Evolutionary conservation across 2,888 invertebrate genomes (phyloP), one percentile per base, ranked within the genome.

Genomic region (Chaetogeoica ovagalla): DNA sequence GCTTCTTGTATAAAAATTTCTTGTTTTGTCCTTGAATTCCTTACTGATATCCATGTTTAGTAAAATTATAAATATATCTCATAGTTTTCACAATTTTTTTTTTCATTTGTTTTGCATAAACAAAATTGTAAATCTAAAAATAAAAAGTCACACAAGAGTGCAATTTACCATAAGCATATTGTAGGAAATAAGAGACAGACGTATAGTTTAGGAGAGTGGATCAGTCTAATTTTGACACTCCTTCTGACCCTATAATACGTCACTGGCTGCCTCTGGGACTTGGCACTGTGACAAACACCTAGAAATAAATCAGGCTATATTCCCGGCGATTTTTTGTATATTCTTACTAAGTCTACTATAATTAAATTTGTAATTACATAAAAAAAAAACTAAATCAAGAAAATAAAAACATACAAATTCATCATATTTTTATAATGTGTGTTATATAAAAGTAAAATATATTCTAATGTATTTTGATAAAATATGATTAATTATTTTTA

Each of bases 181-280:
- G 60, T 77, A 76, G 66, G 30, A 48, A 60, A 76, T 13, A 43
- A 59, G 23, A 68, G 59, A 59, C 59, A 77, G 48, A 69, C 62
- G 59, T 68, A 75, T 66, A 37, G 21, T 60, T 37, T 62, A 60
- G 19, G 37, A 52, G 69, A 69, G 30, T 69, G 69, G 76, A 77
- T 77, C 60, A 77, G 77, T 79, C 77, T 79, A 79, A 79, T 79
- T 79, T 71, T 79, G 77, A 79, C 70, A 79, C 70, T 79, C 62
- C 39, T 62, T 77, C 69, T 79, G 77, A 79, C 77, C 77, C 77
- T 55, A 63, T 79, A 79, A 71, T 70, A 79, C 77, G 77, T 79
- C 77, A 79, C 63, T 70, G 55, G 62, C 77, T 71, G 62, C 69
- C 17, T 79, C 63, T 79, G 60, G 55, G 23, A 79, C 30, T 79